Conservation (phyloP, 2,888 invertebrate genomes). For the Drosophila barbarae region DNA sequence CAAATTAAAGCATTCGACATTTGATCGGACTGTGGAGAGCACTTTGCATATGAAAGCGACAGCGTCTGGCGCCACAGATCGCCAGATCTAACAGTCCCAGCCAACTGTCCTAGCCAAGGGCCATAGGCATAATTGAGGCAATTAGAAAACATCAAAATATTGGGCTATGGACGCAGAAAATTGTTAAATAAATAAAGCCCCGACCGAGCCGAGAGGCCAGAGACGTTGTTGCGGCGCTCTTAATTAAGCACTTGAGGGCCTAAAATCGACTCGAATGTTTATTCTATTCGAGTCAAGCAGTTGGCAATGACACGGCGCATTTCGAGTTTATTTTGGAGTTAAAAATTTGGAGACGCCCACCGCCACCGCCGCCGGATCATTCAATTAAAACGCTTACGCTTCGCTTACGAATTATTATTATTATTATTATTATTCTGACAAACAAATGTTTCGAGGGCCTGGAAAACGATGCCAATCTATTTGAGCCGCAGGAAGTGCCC, state of each 20-base stretch:
- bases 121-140: slow-evolving; percentile 65
- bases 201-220: slow-evolving; percentile 4
- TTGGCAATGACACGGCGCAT: slow-evolving; percentile 56
- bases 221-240: slow-evolving; percentile 61
- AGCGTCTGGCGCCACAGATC: slow-evolving; percentile 56
- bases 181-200: slow-evolving; percentile 66
- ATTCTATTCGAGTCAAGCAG: slow-evolving; percentile 60
- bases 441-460: slow-evolving; percentile 62
- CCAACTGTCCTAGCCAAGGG: slow-evolving; percentile 12
- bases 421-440: slow-evolving; percentile 69
- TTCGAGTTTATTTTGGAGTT: slow-evolving; percentile 17
- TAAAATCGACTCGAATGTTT: slow-evolving; percentile 56
- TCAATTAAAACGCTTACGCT: slow-evolving; percentile 69
- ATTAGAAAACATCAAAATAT: slow-evolving; percentile 75
- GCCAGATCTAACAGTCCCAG: slow-evolving; percentile 31
- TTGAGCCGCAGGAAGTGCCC: slow-evolving; percentile 59
- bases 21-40: slow-evolving; percentile 37
- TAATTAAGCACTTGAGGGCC: slow-evolving; percentile 71
- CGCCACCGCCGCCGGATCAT: slow-evolving; percentile 67
- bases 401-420: slow-evolving; percentile 62
- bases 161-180: slow-evolving; percentile 53
- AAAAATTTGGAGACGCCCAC: slow-evolving; percentile 57
- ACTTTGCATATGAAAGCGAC: slow-evolving; percentile 70
- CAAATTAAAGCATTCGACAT: slow-evolving; percentile 72
- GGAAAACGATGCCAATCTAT: slow-evolving; percentile 64